Conservation (phyloP, 1,140 invertebrate genomes). For the Vollenhovia emeryi region DNA sequence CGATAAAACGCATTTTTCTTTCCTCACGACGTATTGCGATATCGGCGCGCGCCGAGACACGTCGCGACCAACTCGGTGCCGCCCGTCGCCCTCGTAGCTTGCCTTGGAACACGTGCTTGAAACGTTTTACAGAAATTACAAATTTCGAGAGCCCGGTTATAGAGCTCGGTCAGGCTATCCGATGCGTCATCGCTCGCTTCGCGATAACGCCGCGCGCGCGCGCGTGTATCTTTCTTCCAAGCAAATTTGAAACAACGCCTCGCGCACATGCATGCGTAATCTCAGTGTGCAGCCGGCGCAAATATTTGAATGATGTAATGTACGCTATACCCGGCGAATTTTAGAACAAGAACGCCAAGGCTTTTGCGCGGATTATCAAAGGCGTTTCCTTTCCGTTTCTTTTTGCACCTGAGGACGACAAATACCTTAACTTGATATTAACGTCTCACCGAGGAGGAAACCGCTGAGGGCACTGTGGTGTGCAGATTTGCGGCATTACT, state of each 20-base stretch:
- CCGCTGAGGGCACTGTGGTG: no score
- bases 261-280: conserved; percentile 27
- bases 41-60: no score
- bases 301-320: conserved; percentile 57
- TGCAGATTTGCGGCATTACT: no score
- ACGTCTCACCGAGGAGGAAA: no score
- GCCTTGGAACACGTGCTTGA: conserved; percentile 14
- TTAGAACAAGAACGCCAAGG: conserved; percentile 38
- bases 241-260: conserved; percentile 18
- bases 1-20: conserved; percentile 48
- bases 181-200: conserved; percentile 27
- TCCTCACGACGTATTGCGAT: no score
- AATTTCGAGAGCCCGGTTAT: conserved; percentile 17
- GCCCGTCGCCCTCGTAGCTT: conserved; percentile 7
- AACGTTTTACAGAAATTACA: conserved; percentile 14
- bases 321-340: background rate
- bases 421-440: no score
- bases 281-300: conserved; percentile 33
- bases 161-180: background rate
- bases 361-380: conserved; percentile 13
- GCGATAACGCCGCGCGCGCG: conserved; percentile 24
- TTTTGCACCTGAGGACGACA: background rate
- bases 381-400: background rate
- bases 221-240: background rate
- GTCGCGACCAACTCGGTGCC: background rate